Conservation (phyloP, 2,113 vertebrate species). For the Pagrus major region DNA sequence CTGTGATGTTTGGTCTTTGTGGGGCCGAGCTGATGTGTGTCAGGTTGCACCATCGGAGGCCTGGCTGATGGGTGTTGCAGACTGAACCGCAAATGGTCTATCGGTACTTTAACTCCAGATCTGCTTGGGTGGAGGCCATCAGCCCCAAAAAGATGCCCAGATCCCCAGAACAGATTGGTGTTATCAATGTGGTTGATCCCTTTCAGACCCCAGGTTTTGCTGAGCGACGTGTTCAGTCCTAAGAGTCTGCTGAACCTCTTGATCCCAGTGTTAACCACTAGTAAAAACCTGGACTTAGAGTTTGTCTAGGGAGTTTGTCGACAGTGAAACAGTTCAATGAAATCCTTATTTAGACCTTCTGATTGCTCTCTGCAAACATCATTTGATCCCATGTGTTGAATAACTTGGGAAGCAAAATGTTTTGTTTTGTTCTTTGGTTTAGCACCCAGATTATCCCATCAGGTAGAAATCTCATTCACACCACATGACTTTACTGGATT, state of each 20-base stretch:
- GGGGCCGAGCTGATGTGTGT: neutral
- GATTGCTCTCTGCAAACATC: neutral
- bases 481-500: neutral
- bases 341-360: neutral
- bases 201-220: neutral
- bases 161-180: neutral
- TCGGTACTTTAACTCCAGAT: neutral
- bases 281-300: neutral
- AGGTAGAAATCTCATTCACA: neutral
- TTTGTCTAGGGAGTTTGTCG: no score
- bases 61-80: neutral
- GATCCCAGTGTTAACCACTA: neutral
- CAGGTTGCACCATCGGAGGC: neutral
- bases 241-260: neutral
- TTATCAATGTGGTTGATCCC: neutral
- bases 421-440: no score
- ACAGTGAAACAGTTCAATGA: neutral
- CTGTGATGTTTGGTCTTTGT: neutral
- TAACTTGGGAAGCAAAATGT: neutral
- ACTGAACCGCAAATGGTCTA: neutral
- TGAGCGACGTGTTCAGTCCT: conserved; percentile 5
- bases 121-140: neutral
- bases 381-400: neutral
- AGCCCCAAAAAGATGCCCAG: neutral
- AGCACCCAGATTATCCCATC: neutral